Conservation (phyloP, 2,113 vertebrate species). For the Plecotus auritus region DNA sequence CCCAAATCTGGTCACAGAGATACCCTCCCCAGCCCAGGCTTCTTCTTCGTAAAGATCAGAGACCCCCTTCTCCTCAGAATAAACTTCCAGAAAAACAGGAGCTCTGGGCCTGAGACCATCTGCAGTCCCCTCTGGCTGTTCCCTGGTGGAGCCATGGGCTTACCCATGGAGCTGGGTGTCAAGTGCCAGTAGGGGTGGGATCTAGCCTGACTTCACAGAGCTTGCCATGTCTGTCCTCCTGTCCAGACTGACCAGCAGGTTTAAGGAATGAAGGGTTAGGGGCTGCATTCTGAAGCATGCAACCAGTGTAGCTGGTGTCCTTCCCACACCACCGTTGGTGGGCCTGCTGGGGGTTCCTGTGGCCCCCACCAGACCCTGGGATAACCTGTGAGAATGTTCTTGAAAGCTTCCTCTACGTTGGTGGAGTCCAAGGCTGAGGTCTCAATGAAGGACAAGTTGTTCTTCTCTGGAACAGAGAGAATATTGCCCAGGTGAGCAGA, state of each 20-base stretch:
- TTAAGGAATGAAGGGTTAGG: not conserved
- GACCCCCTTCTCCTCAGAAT: not conserved
- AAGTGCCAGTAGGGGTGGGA: not conserved
- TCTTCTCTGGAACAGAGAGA: slow-evolving; percentile 88
- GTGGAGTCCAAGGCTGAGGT: slow-evolving; percentile 98
- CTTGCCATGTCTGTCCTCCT: not conserved
- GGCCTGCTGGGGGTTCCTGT: not conserved
- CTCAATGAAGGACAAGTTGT: slow-evolving; percentile 98
- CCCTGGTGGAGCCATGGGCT: not conserved
- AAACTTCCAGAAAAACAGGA: not conserved
- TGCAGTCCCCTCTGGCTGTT: not conserved
- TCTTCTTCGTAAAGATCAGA: not conserved
- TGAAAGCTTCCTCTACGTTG: slow-evolving; percentile 98
- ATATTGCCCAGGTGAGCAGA: slow-evolving; percentile 6
- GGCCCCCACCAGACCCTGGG: not conserved
- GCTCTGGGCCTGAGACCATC: not conserved
- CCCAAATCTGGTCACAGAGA: not conserved
- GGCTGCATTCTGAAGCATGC: not conserved
- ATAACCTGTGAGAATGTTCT: slow-evolving; percentile 96
- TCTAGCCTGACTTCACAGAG: not conserved
- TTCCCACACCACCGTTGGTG: not conserved
- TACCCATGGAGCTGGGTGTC: not conserved
- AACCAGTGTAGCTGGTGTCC: fast-evolving
- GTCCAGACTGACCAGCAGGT: not conserved
- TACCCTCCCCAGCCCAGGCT: not conserved